Percentiles rank a stretch among this genome's conserved stretches.
Evolutionary conservation across 2,888 invertebrate species (phyloP).

Genomic region (Stictocephala bisonia): DNA sequence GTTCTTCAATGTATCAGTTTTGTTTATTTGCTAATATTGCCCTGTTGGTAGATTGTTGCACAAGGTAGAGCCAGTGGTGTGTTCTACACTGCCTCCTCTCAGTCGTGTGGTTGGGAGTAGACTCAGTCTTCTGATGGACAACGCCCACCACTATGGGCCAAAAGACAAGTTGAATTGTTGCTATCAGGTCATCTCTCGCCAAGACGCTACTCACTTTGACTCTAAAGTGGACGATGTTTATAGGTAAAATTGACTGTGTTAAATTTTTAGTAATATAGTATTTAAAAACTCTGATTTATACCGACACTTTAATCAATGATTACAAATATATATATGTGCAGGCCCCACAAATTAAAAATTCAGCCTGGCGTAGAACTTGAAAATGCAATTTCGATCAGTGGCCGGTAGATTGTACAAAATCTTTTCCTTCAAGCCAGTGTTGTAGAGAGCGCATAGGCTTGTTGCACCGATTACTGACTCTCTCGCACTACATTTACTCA

Average conservation of each 20-base stretch:
- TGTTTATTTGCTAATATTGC: too few relatives aligned
- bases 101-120: slow-evolving; percentile 49
- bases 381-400: too few relatives aligned
- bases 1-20: too few relatives aligned
- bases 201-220: slow-evolving; percentile 7
- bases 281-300: neutral
- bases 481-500: too few relatives aligned
- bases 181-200: slow-evolving; percentile 44
- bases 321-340: too few relatives aligned
- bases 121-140: slow-evolving; percentile 10
- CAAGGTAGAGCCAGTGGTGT: slow-evolving; percentile 64
- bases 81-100: slow-evolving; percentile 53
- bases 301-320: too few relatives aligned
- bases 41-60: slow-evolving; percentile 12
- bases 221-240: slow-evolving; percentile 54
- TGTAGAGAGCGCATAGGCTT: too few relatives aligned
- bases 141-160: slow-evolving; percentile 59
- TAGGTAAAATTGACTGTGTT: slow-evolving; percentile 50
- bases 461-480: too few relatives aligned
- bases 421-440: too few relatives aligned
- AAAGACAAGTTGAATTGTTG: slow-evolving; percentile 59
- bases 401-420: too few relatives aligned
- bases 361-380: too few relatives aligned
- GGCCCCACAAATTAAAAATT: too few relatives aligned
- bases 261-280: neutral